Base-by-base conservation (phyloP, 2,797 vertebrate species). In the Pipistrellus kuhlii region DNA sequence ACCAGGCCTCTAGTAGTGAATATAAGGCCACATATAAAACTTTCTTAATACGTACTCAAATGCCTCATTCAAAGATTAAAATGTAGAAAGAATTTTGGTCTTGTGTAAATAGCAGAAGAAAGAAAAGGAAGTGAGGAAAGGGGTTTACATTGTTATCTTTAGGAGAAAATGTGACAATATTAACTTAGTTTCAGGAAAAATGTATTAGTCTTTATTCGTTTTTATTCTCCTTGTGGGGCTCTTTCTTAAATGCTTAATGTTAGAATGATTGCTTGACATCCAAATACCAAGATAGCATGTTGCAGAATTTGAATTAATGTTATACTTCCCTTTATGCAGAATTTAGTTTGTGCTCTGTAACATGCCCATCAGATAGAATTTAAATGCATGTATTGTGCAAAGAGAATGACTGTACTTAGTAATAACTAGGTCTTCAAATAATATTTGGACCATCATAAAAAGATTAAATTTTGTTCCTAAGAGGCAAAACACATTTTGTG, bases 251-350 rank as follows among this genome's bases (percentile, higher is more conserved):
- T n/a, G 10, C 5, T 46, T 77, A 35, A 62, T 71, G 8, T 91
- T 46, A 11, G 21, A 35, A 48, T 30, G 71, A 30, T 75, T 18
- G 20, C 46, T 94, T 91, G 55, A 93, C n/a, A 6, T 27, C n/a
- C 8, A 12, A 73, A 93, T 83, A 12, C 68, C 41, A 82, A 41
- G 51, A 81, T 8, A 73, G 8, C 14, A 48, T 51, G 23, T 48
- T 88, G 62, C 2, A 81, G 20, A 91, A 53, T 94, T 85, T 75
- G n/a, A 55, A 88, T 92, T 85, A 62, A 48, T 87, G 59, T 76
- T 88, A 62, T 46, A 78, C 5, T 85, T 92, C 20, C 30, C 21
- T 94, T 72, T 81, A 76, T 66, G 55, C 7, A 88, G 69, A 91
- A 89, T 89, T 94, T 27, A 62, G 41, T 93, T 94, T 41, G 8